These are phyloP conservation scores for Perizoma flavofasciatum DNA, from an alignment of 2,888 invertebrate species.

Conservation along the genomic window DNA sequence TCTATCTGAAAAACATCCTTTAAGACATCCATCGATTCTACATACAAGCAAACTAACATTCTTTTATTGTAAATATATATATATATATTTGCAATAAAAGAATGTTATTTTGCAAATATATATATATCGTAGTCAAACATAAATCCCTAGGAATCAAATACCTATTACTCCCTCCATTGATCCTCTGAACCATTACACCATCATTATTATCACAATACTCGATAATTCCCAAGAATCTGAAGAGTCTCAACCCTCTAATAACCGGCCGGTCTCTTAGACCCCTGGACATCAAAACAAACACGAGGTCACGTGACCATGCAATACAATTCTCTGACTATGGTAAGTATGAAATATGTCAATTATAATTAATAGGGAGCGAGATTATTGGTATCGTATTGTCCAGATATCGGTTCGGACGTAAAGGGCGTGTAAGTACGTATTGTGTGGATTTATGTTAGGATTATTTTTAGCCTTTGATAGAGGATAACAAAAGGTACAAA, in stretches of 20 bases:
- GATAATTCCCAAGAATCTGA: constrained; percentile 40
- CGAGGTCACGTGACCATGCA: constrained; percentile 67
- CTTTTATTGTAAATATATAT: too few species aligned
- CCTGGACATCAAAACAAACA: constrained; percentile 81
- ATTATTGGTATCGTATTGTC: constrained; percentile 71
- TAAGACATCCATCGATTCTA: too few species aligned
- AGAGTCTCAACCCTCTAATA: constrained; percentile 56
- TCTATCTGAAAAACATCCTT: too few species aligned
- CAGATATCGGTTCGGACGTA: constrained; percentile 48
- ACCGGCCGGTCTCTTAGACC: constrained; percentile 57
- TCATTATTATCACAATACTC: constrained; percentile 30
- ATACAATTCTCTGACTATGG: constrained; percentile 65
- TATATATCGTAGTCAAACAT: too few species aligned
- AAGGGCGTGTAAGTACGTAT: constrained; percentile 43
- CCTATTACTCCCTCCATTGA: not conserved
- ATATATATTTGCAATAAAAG: too few species aligned
- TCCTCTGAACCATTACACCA: not conserved
- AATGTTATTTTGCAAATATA: too few species aligned
- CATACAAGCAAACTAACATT: too few species aligned
- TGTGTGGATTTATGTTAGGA: constrained; percentile 34
- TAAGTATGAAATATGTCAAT: constrained; percentile 79
- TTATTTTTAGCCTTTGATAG: constrained; percentile 22
- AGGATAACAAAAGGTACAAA: constrained; percentile 19
- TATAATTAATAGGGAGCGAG: constrained; percentile 78
- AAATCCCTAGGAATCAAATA: not conserved